Base-by-base conservation (phyloP, 2,113 vertebrate species). In the Mungos mungo region DNA sequence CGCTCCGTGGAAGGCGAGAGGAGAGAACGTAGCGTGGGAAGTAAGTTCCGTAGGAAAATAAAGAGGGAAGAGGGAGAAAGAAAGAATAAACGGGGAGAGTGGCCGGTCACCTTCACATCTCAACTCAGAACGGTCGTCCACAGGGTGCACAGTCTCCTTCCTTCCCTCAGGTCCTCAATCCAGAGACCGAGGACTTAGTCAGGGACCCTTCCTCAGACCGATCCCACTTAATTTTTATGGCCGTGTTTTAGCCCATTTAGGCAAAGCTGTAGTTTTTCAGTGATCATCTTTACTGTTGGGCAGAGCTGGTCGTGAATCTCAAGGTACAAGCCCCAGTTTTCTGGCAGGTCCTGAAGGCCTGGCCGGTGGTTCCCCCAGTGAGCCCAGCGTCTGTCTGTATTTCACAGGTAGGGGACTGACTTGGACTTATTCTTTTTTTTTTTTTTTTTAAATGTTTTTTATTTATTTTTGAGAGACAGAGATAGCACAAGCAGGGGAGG, bases 1-100 rank as follows among this genome's bases (percentile, higher is more conserved):
- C 23, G 63, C 68, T 80, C 29, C 41, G 16, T 2, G 2, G 63
- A 52, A 74, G 63, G 16, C 45, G 13, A 76, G 45, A 29, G 79
- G 27, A 90, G 38, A 79, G 50, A 90, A 15, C 16, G 31, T 2
- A 90, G 88, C 52, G 95, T 90, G 87, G 72, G 25, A 35, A 35
- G 33, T 65, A 76, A 29, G 33, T 72, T 47, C 68, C 29, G 2
- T 45, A 83, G 91, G 89, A 90, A 96, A 97, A 88, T 80, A 92
- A 95, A 89, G 38, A 35, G 60, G 23, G 88, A 60, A 41, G 63
- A 50, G 41, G 27, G 69, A 80, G 14, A 66, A 86, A 33, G 50
- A 82, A 74, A 81, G 31, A 82, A 31, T 31, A 68, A 18, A 31
- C 0, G 29, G 47, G 81, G 14, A 21, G 4, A 68, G n/a, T 35